Conservation (phyloP, 2,797 vertebrate genomes). For the Ciconia nigra region DNA sequence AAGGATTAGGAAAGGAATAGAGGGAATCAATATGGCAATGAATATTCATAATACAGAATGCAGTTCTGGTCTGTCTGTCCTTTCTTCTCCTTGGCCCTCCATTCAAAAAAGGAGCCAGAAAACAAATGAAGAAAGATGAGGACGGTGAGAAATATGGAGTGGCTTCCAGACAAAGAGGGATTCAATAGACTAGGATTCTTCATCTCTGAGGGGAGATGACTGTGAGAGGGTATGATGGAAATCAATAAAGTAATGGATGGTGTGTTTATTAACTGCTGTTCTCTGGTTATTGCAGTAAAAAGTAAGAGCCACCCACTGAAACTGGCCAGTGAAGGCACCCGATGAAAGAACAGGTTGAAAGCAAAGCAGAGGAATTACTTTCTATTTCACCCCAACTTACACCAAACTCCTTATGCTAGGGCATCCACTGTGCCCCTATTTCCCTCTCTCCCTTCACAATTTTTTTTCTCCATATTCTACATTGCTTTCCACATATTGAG, state of each 20-base stretch:
- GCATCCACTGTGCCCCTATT: not conserved
- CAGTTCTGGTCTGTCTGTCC: not conserved
- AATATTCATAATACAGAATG: not conserved
- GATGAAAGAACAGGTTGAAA: not conserved
- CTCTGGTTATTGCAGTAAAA: not conserved
- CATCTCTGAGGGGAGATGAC: not conserved
- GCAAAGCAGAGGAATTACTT: not conserved
- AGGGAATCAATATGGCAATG: not conserved
- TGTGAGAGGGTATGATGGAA: not conserved
- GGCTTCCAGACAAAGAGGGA: not conserved
- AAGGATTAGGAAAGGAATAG: not conserved
- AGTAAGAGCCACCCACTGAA: not conserved
- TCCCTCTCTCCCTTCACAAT: rapidly evolving
- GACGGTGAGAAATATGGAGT: not conserved
- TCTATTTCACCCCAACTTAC: not conserved
- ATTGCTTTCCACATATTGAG: not conserved
- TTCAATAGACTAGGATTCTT: not conserved
- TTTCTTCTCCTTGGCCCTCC: not conserved
- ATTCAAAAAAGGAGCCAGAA: not conserved
- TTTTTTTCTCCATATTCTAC: not conserved
- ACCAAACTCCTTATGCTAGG: not conserved
- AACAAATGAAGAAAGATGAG: not conserved
- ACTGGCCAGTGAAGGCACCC: not conserved
- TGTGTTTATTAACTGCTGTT: not conserved
- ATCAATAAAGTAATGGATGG: not conserved